Evolutionary conservation across 2,113 vertebrate species (phyloP).

Genomic region (Herpailurus yagouaroundi): DNA sequence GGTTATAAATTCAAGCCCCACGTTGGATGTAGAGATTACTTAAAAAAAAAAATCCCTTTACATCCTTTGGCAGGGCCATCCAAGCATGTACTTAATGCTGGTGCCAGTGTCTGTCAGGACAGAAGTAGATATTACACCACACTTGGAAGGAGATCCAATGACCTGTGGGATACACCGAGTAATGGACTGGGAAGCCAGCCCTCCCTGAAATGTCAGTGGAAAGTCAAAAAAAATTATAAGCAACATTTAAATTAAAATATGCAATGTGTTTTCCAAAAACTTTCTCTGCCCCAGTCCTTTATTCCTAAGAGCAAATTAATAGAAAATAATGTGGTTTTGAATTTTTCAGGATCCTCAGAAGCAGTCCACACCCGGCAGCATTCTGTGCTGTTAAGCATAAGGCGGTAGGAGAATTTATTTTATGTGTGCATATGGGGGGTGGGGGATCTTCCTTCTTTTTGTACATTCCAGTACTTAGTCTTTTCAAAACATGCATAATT

Average conservation of each 20-base stretch:
- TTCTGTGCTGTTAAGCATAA: not conserved
- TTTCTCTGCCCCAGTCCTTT: not conserved
- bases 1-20: too few relatives aligned
- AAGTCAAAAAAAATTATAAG: not conserved
- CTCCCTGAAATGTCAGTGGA: not conserved
- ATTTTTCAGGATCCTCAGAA: slow-evolving; percentile 12
- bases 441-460: not conserved
- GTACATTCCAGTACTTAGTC: not conserved
- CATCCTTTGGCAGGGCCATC: not conserved
- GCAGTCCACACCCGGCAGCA: not conserved
- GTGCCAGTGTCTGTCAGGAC: not conserved
- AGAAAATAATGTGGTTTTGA: slow-evolving; percentile 2
- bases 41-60: not conserved
- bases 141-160: not conserved
- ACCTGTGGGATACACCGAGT: not conserved
- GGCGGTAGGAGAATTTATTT: not conserved
- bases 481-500: slow-evolving; percentile 4
- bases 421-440: not conserved
- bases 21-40: too few relatives aligned
- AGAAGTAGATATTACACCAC: not conserved
- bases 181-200: not conserved
- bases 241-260: slow-evolving; percentile 7
- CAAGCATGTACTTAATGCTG: not conserved
- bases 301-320: slow-evolving; percentile 26
- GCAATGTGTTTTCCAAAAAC: not conserved